A percentile compares a stretch with the other conserved stretches of the same genome.
phyloP scores from a whole-genome alignment of 2,797 vertebrate genomes.

The Falco novaeseelandiae region DNA sequence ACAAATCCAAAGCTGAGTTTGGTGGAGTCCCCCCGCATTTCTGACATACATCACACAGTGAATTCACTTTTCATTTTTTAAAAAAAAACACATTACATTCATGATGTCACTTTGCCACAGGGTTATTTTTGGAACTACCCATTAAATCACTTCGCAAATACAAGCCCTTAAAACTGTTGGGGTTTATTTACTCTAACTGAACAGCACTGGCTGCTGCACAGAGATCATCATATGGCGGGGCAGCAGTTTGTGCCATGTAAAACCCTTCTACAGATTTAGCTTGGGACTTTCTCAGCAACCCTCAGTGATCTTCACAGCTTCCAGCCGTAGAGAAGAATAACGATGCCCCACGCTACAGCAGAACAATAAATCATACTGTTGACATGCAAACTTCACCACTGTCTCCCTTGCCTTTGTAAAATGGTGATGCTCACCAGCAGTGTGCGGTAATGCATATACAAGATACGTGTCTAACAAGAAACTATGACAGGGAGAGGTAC shows the following conservation, averaged over 20 bases:
- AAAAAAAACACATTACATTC: not conserved
- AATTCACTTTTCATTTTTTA: not conserved
- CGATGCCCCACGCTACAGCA: rapidly evolving
- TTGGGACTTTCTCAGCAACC: not conserved
- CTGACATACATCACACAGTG: not conserved
- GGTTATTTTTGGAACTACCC: not conserved
- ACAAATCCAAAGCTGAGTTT: not conserved
- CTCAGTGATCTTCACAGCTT: not conserved
- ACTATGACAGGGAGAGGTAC: rapidly evolving
- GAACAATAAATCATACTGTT: not conserved
- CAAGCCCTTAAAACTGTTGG: not conserved
- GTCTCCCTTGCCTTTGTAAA: not conserved
- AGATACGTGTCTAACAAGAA: not conserved
- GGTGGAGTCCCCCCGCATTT: not conserved
- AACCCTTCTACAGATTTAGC: not conserved
- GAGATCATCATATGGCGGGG: not conserved
- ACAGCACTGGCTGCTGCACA: not conserved
- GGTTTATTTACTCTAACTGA: not conserved
- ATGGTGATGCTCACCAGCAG: not conserved
- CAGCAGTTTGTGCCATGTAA: not conserved
- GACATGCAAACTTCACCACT: not conserved
- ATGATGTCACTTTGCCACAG: not conserved
- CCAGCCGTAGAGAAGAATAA: not conserved
- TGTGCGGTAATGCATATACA: rapidly evolving
- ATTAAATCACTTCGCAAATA: not conserved